Conservation (phyloP, 2,797 vertebrate species). For the Nyctalus aviator region DNA sequence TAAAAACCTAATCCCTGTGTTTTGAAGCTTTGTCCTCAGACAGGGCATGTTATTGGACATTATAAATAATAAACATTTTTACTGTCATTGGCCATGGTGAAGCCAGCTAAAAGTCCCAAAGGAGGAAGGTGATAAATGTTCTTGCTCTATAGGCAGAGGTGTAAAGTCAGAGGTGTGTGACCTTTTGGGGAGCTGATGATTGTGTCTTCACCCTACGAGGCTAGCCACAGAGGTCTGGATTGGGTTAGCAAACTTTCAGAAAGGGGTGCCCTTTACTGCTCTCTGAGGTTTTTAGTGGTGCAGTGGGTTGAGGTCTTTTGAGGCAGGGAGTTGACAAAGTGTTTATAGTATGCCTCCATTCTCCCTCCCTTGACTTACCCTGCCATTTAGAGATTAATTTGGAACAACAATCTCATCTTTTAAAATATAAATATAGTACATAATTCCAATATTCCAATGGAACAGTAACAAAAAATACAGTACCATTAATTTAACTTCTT, state of each 20-base stretch:
- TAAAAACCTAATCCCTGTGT: background rate
- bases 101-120: background rate
- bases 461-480: slow-evolving; percentile 1
- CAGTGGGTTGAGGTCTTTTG: background rate
- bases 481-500: background rate
- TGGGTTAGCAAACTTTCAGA: background rate
- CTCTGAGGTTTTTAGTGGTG: background rate
- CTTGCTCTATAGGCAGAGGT: slow-evolving; percentile 37
- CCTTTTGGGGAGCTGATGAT: background rate
- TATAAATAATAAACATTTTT: slow-evolving; percentile 60
- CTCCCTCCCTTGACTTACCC: background rate
- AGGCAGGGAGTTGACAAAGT: background rate
- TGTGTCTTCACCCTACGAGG: background rate
- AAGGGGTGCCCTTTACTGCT: background rate
- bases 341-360: background rate
- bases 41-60: background rate
- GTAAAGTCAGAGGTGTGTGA: background rate
- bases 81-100: background rate
- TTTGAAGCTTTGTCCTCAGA: background rate
- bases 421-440: slow-evolving; percentile 38
- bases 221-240: background rate
- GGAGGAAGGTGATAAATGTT: slow-evolving; percentile 3
- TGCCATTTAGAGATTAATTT: slow-evolving; percentile 38
- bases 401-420: slow-evolving; percentile 32
- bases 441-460: slow-evolving; percentile 1